A percentile compares a stretch with the other conserved stretches of the same genome.
phyloP scores from a whole-genome alignment of 2,888 invertebrate species.

The Sacculina carcini region DNA sequence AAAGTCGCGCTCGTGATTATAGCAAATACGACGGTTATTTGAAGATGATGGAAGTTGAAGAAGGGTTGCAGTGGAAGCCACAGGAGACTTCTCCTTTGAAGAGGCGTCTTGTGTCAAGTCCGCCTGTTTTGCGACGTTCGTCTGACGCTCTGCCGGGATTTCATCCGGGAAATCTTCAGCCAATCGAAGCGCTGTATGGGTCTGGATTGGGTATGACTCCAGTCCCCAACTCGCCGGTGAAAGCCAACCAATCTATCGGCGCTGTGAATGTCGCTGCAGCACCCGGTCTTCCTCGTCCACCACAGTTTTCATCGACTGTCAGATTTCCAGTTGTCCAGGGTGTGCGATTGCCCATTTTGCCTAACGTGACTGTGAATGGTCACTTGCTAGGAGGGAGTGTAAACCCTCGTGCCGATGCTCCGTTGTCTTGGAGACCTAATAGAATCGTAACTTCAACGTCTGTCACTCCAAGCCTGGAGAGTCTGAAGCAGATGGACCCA shows the following conservation, averaged over 20 bases:
- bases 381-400: not conserved
- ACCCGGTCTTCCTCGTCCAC: constrained; percentile 11
- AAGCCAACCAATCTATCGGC: not conserved
- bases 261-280: not conserved
- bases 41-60: constrained; percentile 12
- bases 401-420: not conserved
- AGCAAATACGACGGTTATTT: constrained; percentile 70
- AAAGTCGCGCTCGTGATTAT: constrained; percentile 66
- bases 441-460: not conserved
- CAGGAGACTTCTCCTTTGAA: not conserved
- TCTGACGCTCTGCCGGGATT: not conserved
- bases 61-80: constrained; percentile 5
- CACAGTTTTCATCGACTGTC: constrained; percentile 1
- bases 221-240: not conserved
- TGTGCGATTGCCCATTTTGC: not conserved
- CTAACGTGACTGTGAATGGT: too few species aligned
- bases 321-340: not conserved
- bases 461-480: not conserved
- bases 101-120: not conserved
- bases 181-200: too few species aligned
- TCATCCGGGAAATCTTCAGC: too few species aligned
- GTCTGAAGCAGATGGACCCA: not conserved
- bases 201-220: too few species aligned
- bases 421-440: too few species aligned
- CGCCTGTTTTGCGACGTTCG: not conserved